Base-by-base conservation (phyloP, 2,797 vertebrate genomes). In the Mormyrops attenuatus region DNA sequence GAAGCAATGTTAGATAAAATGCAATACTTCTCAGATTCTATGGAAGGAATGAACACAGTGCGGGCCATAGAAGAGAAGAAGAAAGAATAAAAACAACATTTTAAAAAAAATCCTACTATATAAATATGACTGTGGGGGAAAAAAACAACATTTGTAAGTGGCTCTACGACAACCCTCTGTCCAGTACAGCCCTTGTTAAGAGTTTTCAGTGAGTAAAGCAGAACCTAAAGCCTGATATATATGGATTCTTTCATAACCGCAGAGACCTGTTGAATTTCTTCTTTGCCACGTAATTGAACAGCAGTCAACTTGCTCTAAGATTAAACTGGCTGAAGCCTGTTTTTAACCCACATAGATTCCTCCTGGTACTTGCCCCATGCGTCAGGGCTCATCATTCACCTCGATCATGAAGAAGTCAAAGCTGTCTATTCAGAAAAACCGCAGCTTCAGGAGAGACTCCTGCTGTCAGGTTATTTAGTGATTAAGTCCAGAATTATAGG, bases 1-100 rank as follows among this genome's bases (percentile, higher is more conserved):
- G 57, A 47, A 86, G 63, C 84, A 86, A 34, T 57, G 55, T 80
- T 55, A 89, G 57, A 52, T 50, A 15, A 30, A 89, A 44, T n/a
- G n/a, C n/a, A n/a, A n/a, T 53, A 13, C 82, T 47, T 86, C 47
- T 63, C 55, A 7, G 7, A 53, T n/a, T 5, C 41, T 4, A 9
- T n/a, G 41, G 82, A 26, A 69, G 47, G 30, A 82, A 38, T 77
- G 13, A 66, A 34, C 34, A 49, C 22, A 2, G 30, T 55, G 63
- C 3, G 80, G 7, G 47, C 41, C 55, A 60, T 3, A 86, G 60
- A 4, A 52, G 6, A 22, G 49, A 5, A n/a, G 52, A 8, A 57
- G 11, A 30, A 53, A 60, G 47, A 7, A 38, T 17, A 41, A 49
- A 20, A 20, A 44, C 1, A 30, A 20, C 5, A 57, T 57, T 5